Evolutionary conservation across 2,797 vertebrate species (phyloP).

Genomic region (Sardinella longiceps): DNA sequence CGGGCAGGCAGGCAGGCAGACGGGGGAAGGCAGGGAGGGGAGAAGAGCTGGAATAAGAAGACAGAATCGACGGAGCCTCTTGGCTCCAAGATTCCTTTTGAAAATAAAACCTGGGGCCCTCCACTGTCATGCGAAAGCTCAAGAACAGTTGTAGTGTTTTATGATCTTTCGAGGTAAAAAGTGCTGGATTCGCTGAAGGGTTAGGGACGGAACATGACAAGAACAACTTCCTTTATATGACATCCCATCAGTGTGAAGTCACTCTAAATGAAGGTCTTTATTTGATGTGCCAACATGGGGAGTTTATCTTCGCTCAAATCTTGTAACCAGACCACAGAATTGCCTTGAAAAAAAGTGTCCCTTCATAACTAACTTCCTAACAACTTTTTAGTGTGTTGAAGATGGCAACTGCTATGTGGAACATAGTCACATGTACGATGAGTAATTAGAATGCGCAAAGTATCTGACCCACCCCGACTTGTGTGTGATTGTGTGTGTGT

Average conservation of each 20-base stretch:
- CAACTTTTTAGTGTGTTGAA: not conserved
- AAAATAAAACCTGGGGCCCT: constrained; percentile 6
- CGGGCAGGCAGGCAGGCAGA: not conserved
- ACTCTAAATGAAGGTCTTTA: not conserved
- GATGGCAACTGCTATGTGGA: not conserved
- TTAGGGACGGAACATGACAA: not conserved
- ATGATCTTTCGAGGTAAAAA: constrained; percentile 13
- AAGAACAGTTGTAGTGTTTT: constrained; percentile 1
- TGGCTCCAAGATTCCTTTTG: constrained; percentile 7
- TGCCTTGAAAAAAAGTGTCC: not conserved
- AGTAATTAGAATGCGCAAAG: not conserved
- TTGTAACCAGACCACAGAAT: not conserved
- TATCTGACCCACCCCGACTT: not conserved
- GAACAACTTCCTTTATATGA: not conserved
- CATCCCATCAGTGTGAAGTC: not conserved
- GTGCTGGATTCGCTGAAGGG: not conserved
- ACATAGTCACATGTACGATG: not conserved
- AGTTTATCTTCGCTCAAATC: not conserved
- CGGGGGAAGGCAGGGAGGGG: not conserved
- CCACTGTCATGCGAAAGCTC: not conserved
- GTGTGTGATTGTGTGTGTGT: not conserved
- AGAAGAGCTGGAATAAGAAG: constrained; percentile 1
- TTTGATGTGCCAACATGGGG: not conserved
- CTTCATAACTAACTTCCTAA: not conserved
- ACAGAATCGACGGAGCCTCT: not conserved